Evolutionary conservation across 2,797 vertebrate species (phyloP).

Genomic region (Carcharodon carcharias): DNA sequence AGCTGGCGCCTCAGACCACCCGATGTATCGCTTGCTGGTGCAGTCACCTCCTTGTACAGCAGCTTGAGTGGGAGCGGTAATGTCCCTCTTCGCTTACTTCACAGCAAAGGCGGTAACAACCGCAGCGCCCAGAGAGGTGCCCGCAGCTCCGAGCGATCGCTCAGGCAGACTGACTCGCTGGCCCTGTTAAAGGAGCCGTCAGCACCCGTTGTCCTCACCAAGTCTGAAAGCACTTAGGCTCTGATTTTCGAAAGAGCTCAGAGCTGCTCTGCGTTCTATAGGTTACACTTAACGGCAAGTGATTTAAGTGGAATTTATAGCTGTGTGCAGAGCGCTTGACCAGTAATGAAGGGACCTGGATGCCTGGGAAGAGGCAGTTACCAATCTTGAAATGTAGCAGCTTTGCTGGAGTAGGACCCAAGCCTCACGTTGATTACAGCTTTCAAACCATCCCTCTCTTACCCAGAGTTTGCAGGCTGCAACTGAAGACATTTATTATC

Average conservation of each 20-base stretch:
- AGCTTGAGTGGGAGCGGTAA: not conserved
- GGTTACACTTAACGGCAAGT: not conserved
- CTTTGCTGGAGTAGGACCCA: not conserved
- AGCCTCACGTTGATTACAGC: not conserved
- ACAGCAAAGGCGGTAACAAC: too few species aligned
- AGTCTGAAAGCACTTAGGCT: not conserved
- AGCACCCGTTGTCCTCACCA: too few species aligned
- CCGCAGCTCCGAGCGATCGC: not conserved
- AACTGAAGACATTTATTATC: constrained; percentile 31
- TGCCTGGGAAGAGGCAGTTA: not conserved
- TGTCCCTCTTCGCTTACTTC: not conserved
- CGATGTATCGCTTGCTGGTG: not conserved
- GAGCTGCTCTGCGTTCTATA: not conserved
- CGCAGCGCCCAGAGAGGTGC: not conserved
- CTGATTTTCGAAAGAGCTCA: not conserved
- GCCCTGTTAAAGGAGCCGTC: too few species aligned
- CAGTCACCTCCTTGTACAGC: not conserved
- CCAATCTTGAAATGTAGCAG: not conserved
- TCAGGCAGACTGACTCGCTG: too few species aligned
- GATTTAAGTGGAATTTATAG: not conserved
- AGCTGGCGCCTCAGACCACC: not conserved
- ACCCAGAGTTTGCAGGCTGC: not conserved
- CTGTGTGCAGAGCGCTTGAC: not conserved
- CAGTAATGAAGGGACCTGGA: not conserved
- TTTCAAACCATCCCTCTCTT: not conserved